Conservation (phyloP, 2,888 invertebrate species). For the Aphrophora alni region DNA sequence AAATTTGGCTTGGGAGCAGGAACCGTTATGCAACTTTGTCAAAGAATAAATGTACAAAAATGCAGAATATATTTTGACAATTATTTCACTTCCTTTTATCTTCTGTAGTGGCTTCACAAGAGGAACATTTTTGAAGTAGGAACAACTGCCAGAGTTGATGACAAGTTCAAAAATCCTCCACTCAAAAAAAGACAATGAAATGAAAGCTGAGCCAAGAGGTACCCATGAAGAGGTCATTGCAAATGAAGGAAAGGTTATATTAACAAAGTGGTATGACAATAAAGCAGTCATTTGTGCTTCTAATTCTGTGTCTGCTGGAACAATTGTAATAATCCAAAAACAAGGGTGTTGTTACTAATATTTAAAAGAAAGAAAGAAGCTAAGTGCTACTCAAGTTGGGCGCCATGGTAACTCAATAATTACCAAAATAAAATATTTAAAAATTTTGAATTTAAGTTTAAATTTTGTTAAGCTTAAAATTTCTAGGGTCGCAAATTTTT, state of each 20-base stretch:
- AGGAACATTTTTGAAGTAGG: constrained; percentile 35
- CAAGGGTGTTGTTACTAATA: too few species aligned
- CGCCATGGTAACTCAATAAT: too few species aligned
- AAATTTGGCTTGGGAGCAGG: constrained; percentile 43
- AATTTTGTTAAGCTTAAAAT: too few species aligned
- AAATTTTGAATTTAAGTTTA: too few species aligned
- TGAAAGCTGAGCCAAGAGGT: constrained; percentile 26
- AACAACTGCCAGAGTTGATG: constrained; percentile 33
- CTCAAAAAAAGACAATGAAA: constrained; percentile 32
- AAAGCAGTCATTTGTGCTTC: constrained; percentile 46
- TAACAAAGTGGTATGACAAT: constrained; percentile 47
- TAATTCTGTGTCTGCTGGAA: constrained; percentile 44
- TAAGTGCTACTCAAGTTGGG: too few species aligned
- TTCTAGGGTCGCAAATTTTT: too few species aligned
- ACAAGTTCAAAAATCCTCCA: constrained; percentile 38
- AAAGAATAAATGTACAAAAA: constrained; percentile 23
- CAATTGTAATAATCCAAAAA: too few species aligned
- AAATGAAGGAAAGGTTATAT: constrained; percentile 36
- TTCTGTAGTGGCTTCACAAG: constrained; percentile 24
- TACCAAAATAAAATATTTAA: too few species aligned
- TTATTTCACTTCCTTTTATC: constrained; percentile 39
- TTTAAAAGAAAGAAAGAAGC: too few species aligned
- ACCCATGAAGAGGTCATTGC: constrained; percentile 28
- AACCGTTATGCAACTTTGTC: constrained; percentile 41
- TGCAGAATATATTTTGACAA: constrained; percentile 43